phyloP scores from a whole-genome alignment of 2,113 vertebrate genomes.

The Bagarius yarrelli region DNA sequence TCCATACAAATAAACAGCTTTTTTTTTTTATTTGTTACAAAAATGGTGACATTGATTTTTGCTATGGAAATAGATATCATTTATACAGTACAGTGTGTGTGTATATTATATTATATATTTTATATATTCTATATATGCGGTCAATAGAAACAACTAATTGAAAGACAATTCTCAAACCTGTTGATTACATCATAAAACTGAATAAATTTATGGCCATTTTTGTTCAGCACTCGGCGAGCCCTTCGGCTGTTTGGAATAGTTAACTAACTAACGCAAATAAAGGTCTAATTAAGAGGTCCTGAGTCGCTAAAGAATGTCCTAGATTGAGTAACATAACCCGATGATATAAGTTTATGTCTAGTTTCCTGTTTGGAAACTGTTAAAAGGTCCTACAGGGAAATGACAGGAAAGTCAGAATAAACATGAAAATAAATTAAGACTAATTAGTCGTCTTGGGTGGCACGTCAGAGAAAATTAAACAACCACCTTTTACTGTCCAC shows the following conservation, averaged over 20 bases:
- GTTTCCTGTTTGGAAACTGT: neutral
- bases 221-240: constrained; percentile 27
- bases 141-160: too few relatives aligned
- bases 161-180: constrained; percentile 26
- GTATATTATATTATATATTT: too few relatives aligned
- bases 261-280: too few relatives aligned
- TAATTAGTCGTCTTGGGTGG: neutral
- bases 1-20: constrained; percentile 60
- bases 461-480: neutral
- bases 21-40: constrained; percentile 30
- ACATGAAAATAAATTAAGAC: neutral
- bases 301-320: constrained; percentile 34
- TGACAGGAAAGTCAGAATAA: neutral
- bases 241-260: constrained; percentile 48
- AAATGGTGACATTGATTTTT: constrained; percentile 54
- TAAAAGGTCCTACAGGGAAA: neutral
- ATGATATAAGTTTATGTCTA: neutral
- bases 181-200: constrained; percentile 4
- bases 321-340: too few relatives aligned
- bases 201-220: constrained; percentile 8
- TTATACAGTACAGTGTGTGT: constrained; percentile 29
- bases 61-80: constrained; percentile 45
- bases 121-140: too few relatives aligned
- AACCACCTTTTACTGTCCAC: neutral
- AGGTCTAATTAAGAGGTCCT: constrained; percentile 34